These are phyloP conservation scores for Oxycera nigricornis DNA, from an alignment of 2,888 invertebrate species.

Conservation along the genomic window DNA sequence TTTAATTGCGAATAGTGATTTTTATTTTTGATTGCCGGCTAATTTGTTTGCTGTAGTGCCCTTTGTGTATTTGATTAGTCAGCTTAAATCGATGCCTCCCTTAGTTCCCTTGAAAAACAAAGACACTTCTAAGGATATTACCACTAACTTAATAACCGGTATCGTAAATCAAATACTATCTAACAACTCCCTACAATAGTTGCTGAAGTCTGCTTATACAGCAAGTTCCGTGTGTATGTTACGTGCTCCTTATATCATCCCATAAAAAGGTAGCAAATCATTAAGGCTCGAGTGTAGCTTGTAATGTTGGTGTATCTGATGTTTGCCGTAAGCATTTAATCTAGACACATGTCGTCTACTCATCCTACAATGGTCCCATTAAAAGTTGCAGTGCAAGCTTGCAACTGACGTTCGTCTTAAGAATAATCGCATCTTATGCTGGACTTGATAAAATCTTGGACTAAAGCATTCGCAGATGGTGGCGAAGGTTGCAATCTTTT, in stretches of 20 bases:
- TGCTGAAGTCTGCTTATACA: not conserved
- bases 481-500: not conserved
- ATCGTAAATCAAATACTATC: conserved; percentile 11
- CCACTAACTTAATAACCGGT: conserved; percentile 5
- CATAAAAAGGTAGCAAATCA: not conserved
- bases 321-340: not conserved
- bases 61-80: too few species aligned
- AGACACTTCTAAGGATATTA: too few species aligned
- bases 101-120: too few species aligned
- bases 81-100: too few species aligned
- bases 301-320: too few species aligned
- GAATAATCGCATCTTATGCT: not conserved
- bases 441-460: too few species aligned
- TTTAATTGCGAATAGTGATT: not conserved
- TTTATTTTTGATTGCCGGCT: too few species aligned
- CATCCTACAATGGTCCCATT: not conserved
- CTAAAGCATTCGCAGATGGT: not conserved
- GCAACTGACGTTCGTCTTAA: not conserved
- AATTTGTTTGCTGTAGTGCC: too few species aligned
- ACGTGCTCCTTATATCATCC: too few species aligned
- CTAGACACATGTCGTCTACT: not conserved
- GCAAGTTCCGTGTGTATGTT: not conserved
- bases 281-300: not conserved
- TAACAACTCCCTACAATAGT: too few species aligned
- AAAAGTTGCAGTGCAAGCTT: not conserved